phyloP scores from a whole-genome alignment of 2,888 invertebrate species.

The Temnothorax unifasciatus region DNA sequence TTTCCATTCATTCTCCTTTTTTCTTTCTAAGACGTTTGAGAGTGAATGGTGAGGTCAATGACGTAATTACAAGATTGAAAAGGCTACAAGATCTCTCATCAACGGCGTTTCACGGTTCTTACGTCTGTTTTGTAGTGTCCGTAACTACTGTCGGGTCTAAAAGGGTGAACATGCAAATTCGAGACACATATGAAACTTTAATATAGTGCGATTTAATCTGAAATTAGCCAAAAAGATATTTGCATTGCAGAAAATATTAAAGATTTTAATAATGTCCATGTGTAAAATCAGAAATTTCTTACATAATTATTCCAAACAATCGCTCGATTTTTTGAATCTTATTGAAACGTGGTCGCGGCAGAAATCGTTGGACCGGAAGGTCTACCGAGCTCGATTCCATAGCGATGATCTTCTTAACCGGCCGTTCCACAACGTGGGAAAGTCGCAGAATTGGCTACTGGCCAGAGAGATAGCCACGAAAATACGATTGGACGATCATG shows the following conservation, averaged over 20 bases:
- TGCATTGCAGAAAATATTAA: background rate
- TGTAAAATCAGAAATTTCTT: background rate
- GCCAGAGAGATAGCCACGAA: constrained; percentile 45
- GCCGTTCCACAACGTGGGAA: constrained; percentile 40
- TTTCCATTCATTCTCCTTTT: constrained; percentile 5
- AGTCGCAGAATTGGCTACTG: constrained; percentile 48
- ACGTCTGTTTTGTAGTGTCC: constrained; percentile 28
- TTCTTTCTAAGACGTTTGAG: constrained; percentile 38
- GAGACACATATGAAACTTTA: background rate
- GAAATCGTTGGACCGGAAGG: constrained; percentile 17
- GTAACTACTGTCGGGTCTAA: constrained; percentile 7
- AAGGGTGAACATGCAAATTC: background rate
- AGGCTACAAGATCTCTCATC: constrained; percentile 36
- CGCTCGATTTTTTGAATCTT: constrained; percentile 29
- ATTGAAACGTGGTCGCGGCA: constrained; percentile 39
- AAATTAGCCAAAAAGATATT: background rate
- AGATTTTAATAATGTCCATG: background rate
- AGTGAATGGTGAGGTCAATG: constrained; percentile 46
- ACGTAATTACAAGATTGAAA: constrained; percentile 51
- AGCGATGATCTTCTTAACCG: constrained; percentile 61
- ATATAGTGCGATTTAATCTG: background rate
- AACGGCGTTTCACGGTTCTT: constrained; percentile 21
- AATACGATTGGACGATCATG: constrained; percentile 46
- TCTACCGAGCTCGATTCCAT: constrained; percentile 29
- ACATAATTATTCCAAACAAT: background rate